Evolutionary conservation across 2,797 vertebrate species (phyloP), one percentile per base, ranked within the genome.

Genomic region (Otus scops): DNA sequence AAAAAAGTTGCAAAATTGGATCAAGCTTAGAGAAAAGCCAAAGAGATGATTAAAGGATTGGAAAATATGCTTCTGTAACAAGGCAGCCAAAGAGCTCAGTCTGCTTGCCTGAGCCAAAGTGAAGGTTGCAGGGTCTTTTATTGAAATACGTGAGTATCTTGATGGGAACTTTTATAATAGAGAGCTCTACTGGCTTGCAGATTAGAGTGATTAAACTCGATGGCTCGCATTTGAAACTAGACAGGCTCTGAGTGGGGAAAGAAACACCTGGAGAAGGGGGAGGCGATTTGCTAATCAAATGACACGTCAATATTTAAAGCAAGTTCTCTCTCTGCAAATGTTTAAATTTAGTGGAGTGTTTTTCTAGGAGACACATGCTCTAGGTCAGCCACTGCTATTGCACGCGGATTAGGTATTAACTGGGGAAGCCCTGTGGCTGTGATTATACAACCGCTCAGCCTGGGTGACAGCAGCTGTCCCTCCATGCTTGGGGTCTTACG

Each of bases 321-420:
- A 2, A 70, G 10, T 85, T 71, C 27, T 93, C 50, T 75, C 53
- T 74, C 60, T 92, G 68, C 68, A 54, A 54, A 78, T 68, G 43
- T 60, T 68, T 43, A 30, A 81, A 76, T 51, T 69, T 50, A 86
- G 68, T 4, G 2, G n/a, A 24, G 30, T 93, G 57, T 78, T 96
- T 94, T 94, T 83, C 48, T 50, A 61, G 74, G 53, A 67, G 81
- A 77, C 43, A 20, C 18, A 13, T 13, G 50, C 76, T 84, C 11
- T 67, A 34, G 68, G 89, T 93, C 14, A 0, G 89, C 41, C 4
- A 15, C 60, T 83, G 71, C 95, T 77, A 5, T 39, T 91, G 91
- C 81, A 19, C 56, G 30, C 23, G 92, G 94, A 96, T 96, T 96
- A 97, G 94, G 92, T 63, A 96, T 94, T 97, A 97, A 95, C 95